Evolutionary conservation across 1,140 invertebrate genomes (phyloP).

Genomic region (Bilobella aurantiaca): DNA sequence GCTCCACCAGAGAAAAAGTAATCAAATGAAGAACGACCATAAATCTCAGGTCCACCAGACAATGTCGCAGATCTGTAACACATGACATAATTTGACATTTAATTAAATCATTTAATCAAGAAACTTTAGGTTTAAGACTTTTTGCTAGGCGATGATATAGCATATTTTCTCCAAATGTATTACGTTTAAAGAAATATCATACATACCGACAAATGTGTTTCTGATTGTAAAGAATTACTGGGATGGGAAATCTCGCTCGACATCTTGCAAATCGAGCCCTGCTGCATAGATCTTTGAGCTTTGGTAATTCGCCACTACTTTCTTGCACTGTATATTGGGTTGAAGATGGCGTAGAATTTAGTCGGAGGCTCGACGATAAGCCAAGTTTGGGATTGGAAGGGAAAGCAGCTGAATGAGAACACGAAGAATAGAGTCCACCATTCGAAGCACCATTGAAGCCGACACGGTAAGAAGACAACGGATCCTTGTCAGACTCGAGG

Average conservation of each 20-base stretch:
- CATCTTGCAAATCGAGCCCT: conserved; percentile 51
- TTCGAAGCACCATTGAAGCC: not conserved
- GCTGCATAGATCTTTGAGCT: conserved; percentile 30
- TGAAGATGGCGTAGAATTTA: conserved; percentile 3
- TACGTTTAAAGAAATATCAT: not conserved
- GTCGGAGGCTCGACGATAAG: not conserved
- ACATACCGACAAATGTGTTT: conserved; percentile 55
- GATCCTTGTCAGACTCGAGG: conserved; percentile 52
- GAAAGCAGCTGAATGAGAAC: not conserved
- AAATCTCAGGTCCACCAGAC: conserved; percentile 63
- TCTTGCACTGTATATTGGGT: conserved; percentile 7
- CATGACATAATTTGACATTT: not conserved
- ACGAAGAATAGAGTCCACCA: not conserved
- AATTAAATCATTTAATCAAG: too few relatives aligned
- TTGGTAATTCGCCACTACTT: conserved; percentile 17
- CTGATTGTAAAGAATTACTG: conserved; percentile 66
- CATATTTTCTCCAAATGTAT: not conserved
- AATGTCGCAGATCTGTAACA: conserved; percentile 51
- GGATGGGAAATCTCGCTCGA: conserved; percentile 63
- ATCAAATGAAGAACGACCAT: conserved; percentile 53
- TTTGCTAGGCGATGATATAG: too few relatives aligned
- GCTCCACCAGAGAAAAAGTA: conserved; percentile 43
- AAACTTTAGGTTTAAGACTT: too few relatives aligned
- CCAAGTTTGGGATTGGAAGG: not conserved
- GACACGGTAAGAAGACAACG: not conserved